phyloP scores from a whole-genome alignment of 2,888 invertebrate genomes.

The Mythimna pallens region DNA sequence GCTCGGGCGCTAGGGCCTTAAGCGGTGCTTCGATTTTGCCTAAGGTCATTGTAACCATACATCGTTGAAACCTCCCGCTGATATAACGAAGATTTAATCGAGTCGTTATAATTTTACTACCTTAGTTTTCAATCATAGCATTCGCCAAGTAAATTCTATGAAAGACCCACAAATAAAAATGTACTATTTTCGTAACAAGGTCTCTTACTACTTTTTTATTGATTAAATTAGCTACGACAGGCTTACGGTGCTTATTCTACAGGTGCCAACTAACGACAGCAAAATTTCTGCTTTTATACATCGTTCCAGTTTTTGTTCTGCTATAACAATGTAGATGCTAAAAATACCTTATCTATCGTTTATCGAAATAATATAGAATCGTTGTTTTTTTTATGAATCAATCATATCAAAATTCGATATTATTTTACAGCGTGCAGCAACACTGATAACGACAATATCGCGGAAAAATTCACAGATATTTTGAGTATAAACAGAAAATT shows the following conservation, averaged over 20 bases:
- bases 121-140: slow-evolving; percentile 1
- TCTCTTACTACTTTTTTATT: slow-evolving; percentile 1
- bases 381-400: slow-evolving; percentile 30
- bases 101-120: slow-evolving; percentile 20
- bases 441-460: slow-evolving; percentile 20
- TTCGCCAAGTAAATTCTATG: not conserved
- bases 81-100: slow-evolving; percentile 7
- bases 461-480: slow-evolving; percentile 30
- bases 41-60: slow-evolving; percentile 38
- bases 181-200: slow-evolving; percentile 2
- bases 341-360: slow-evolving; percentile 14
- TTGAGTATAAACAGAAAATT: slow-evolving; percentile 60
- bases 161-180: not conserved
- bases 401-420: slow-evolving; percentile 24
- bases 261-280: not conserved
- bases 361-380: slow-evolving; percentile 11
- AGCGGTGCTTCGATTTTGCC: not conserved
- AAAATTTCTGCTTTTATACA: not conserved
- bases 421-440: slow-evolving; percentile 15
- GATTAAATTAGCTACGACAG: not conserved
- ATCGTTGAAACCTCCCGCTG: slow-evolving; percentile 6
- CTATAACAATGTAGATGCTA: not conserved
- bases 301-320: not conserved
- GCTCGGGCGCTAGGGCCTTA: not conserved
- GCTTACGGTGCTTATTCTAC: slow-evolving; percentile 15